Evolutionary conservation across 1,140 invertebrate species (phyloP).

Genomic region (Meloidogyne hapla): DNA sequence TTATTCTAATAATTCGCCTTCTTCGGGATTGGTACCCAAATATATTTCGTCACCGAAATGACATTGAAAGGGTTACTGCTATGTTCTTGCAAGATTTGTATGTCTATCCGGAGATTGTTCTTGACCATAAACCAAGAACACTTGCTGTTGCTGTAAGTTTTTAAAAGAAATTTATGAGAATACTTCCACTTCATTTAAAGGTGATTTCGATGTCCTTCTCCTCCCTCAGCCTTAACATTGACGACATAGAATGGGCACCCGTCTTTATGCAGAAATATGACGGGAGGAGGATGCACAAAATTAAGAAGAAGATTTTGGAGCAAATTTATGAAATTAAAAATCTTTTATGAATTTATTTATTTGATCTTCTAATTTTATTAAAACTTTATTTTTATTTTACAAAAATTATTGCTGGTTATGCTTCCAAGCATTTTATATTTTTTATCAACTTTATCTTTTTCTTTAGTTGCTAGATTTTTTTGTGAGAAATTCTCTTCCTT

Average conservation of each 20-base stretch:
- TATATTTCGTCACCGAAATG: conserved; percentile 8
- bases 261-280: conserved; percentile 12
- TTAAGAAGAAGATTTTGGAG: conserved; percentile 28
- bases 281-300: neutral
- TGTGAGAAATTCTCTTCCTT: too few relatives aligned
- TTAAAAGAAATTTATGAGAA: neutral
- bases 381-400: too few relatives aligned
- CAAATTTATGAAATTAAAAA: conserved; percentile 18
- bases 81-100: conserved; percentile 39
- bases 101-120: conserved; percentile 31
- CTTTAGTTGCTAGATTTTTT: too few relatives aligned
- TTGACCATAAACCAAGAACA: conserved; percentile 39
- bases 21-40: conserved; percentile 37
- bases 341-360: neutral
- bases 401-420: too few relatives aligned
- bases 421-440: too few relatives aligned
- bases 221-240: conserved; percentile 17
- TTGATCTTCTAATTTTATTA: too few relatives aligned
- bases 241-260: conserved; percentile 23
- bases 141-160: conserved; percentile 25
- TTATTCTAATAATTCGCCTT: conserved; percentile 33
- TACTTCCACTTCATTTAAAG: neutral
- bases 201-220: conserved; percentile 27
- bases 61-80: conserved; percentile 27
- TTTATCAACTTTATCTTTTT: too few relatives aligned